Base-by-base conservation (phyloP, 2,797 vertebrate species). In the Gorsachius magnificus region DNA sequence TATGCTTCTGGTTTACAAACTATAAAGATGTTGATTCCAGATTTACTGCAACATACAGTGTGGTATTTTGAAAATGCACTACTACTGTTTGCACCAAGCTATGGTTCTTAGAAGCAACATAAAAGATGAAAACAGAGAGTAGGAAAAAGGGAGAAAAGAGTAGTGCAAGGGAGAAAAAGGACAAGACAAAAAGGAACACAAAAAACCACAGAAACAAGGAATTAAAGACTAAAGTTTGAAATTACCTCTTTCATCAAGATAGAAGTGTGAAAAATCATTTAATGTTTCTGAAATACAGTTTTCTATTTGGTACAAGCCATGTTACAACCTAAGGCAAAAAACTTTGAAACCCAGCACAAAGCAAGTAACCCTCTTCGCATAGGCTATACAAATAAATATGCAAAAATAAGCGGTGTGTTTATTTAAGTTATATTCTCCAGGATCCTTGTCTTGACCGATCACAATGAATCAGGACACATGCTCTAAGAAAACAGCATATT, bases 401-500 rank as follows among this genome's bases (percentile, higher is more conserved):
- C 29, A 77, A 35, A 90, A 78, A 46, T 35, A 69, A 79, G 7
- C 2, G 3, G 10, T 3, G 6, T 11, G 4, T 25, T 58, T 87
- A 11, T 48, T 56, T 26, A 45, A 81, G 35, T 71, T 76, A 13
- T n/a, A 76, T 18, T 83, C 51, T 72, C n/a, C 14, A 53, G 13
- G 50, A 83, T 76, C 8, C 29, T 69, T 8, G 0, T 24, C 61
- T 8, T 29, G 36, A 76, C 36, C 0, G 0, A 46, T 29, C 76
- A 68, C 57, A 57, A 45, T 19, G 5, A 89, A 89, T 74, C 28
- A 56, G 43, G 63, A 24, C 17, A 38, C 11, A 14, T 8, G 12
- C 50, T 91, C 38, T 33, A 51, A 8, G 58, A 88, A 94, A 94
- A 88, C 1, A 53, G 29, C 2, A 2, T 53, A 51, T 5, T 24